Base-by-base conservation (phyloP, 2,888 invertebrate species). In the Callyntrura guangdongensis region DNA sequence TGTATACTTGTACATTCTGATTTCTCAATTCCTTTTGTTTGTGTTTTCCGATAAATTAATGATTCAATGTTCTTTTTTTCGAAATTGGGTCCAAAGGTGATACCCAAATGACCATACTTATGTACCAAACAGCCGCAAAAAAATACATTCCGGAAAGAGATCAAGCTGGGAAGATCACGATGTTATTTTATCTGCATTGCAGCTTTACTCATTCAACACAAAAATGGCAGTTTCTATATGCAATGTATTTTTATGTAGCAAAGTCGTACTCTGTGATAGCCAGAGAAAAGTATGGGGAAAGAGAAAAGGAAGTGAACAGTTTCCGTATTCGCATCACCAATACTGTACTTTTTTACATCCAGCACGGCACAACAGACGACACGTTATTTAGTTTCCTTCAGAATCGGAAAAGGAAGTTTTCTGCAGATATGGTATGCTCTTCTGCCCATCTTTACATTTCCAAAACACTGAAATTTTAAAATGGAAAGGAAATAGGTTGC, bases 101-200 rank as follows among this genome's bases (percentile, higher is more conserved):
- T 5, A 12, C 53, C 5, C 53, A 5, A 49, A 53, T 53, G 12
- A 53, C n/a, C 53, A 53, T 14, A 14, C 36, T 36, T 36, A 36
- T 6, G 36, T 36, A 2, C 36, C 36, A 36, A 36, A 36, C 36
- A 36, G 36, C 36, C 2, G 36, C 36, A 12, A 3, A 14, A 14
- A 53, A 53, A 53, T 53, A 53, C 53, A 53, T 53, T n/a, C 53
- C 53, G 11, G 69, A 45, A 72, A 45, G 45, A 45, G 36, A 45
- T 72, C n/a, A 45, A 45, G 69, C 47, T 12, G 11, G 49, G 74
- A 74, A 74, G 49, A 74, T 49, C 22, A 74, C 47, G 74, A 74
- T 22, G 49, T 74, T 72, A 72, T 47, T 79, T 79, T 79, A 79
- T 79, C 79, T 79, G 79, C 79, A 79, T 79, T 79, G 79, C 79